Evolutionary conservation across 2,113 vertebrate species (phyloP), one percentile per base, ranked within the genome.

Genomic region (mouse (Mus musculus)): DNA sequence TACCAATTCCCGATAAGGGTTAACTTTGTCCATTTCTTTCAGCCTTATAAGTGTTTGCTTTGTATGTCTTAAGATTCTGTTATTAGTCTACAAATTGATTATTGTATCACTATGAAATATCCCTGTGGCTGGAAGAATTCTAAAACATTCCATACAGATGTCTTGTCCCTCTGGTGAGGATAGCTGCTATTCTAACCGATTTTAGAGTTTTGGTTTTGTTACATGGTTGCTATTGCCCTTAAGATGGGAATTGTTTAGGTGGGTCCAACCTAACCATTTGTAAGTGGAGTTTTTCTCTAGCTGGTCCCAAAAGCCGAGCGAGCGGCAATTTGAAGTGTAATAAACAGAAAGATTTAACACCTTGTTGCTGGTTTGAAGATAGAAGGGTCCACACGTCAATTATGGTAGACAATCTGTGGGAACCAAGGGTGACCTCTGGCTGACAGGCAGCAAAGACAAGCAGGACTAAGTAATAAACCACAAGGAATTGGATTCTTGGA

Each of bases 401-500:
- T 78, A 67, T 52, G 61, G 69, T 84, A n/a, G 26, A 59, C 26
- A 56, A 26, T 36, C 71, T 92, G 52, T 63, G 49, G 84, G 72
- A 88, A 84, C 71, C 24, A 39, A 90, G 54, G 52, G 36, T 63
- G 61, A 86, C 14, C 49, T 54, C 69, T 88, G 54, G 52, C 42
- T 77, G 9, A 94, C 24, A 78, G 76, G 75, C 36, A 81, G 82
- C 42, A 72, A 89, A 94, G 67, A 77, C 63, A 65, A 7, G 16
- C 24, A 77, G 36, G 65, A 71, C 36, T 94, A 59, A 72, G n/a
- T 46, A 82, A 42, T 39, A 91, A 94, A 81, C 30, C 52, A 90
- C 73, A 72, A 86, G 96, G 30, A 93, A 90, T 7, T 69, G 52
- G 78, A 89, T 88, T 82, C 76, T 96, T 88, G 14, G 89, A 92